Evolutionary conservation across 2,113 vertebrate species (phyloP).

Genomic region (Paedocypris sp.): DNA sequence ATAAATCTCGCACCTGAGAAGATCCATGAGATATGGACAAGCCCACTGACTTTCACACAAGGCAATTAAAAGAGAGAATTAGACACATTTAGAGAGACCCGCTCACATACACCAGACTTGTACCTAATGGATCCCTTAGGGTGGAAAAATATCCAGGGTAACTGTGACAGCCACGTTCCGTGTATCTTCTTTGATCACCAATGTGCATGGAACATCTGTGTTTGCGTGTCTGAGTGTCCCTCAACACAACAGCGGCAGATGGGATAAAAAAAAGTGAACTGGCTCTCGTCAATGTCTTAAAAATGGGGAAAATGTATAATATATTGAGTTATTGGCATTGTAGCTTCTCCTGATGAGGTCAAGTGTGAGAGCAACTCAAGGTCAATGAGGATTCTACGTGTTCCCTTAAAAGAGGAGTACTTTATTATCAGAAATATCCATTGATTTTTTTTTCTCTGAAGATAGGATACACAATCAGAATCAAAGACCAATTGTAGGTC

Average conservation of each 20-base stretch:
- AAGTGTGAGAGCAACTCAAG: too few species aligned
- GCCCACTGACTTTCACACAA: slow-evolving; percentile 17
- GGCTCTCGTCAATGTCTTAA: too few species aligned
- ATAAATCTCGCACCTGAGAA: slow-evolving; percentile 18
- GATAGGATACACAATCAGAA: too few species aligned
- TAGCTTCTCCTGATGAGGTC: too few species aligned
- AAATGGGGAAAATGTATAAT: background rate
- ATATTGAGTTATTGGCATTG: too few species aligned
- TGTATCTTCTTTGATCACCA: slow-evolving; percentile 1
- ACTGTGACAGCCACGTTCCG: background rate
- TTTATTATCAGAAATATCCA: too few species aligned
- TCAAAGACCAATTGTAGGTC: too few species aligned
- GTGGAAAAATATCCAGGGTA: slow-evolving; percentile 1
- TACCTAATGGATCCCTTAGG: slow-evolving; percentile 5
- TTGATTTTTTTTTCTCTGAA: too few species aligned
- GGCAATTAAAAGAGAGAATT: slow-evolving; percentile 16
- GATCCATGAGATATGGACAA: slow-evolving; percentile 8
- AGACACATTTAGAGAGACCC: slow-evolving; percentile 8
- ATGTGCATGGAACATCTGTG: slow-evolving; percentile 4
- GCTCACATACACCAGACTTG: background rate
- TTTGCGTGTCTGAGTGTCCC: background rate
- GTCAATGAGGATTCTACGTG: too few species aligned
- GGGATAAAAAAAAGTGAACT: too few species aligned
- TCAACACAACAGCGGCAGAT: background rate
- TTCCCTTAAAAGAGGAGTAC: too few species aligned